phyloP scores from a whole-genome alignment of 2,888 invertebrate genomes.

The Scrobipalpa costella region DNA sequence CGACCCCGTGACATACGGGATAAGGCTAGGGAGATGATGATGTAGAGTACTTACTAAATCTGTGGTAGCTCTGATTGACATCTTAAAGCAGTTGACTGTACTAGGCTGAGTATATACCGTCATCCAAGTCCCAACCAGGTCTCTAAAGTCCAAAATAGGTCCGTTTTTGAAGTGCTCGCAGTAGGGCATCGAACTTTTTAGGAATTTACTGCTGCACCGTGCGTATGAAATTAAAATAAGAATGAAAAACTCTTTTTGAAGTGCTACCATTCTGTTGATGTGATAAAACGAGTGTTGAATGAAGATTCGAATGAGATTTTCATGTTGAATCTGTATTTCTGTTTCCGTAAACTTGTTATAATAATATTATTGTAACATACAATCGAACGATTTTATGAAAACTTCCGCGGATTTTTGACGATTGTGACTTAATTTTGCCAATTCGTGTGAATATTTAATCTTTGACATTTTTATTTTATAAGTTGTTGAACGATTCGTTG shows the following conservation, averaged over 20 bases:
- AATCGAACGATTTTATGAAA: not conserved
- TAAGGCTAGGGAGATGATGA: too few species aligned
- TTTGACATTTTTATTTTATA: too few species aligned
- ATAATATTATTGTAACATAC: not conserved
- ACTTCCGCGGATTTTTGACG: not conserved
- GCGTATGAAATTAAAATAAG: not conserved
- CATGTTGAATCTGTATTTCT: not conserved
- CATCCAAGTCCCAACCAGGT: constrained; percentile 49
- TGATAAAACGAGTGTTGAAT: not conserved
- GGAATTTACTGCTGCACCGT: not conserved
- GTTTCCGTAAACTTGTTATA: too few species aligned
- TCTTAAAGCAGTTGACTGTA: constrained; percentile 43
- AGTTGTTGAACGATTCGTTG: too few species aligned
- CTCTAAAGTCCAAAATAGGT: constrained; percentile 36
- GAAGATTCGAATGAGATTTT: not conserved
- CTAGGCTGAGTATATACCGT: constrained; percentile 48
- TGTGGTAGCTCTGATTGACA: constrained; percentile 45
- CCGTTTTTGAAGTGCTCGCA: constrained; percentile 34
- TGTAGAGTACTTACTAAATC: constrained; percentile 47
- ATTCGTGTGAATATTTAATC: too few species aligned
- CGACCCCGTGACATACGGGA: too few species aligned
- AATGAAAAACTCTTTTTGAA: not conserved
- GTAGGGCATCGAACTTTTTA: not conserved
- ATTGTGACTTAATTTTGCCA: too few species aligned
- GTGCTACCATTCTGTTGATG: not conserved